These are phyloP conservation scores for Calyptomena viridis DNA, from an alignment of 2,113 vertebrate genomes.

Conservation along the genomic window DNA sequence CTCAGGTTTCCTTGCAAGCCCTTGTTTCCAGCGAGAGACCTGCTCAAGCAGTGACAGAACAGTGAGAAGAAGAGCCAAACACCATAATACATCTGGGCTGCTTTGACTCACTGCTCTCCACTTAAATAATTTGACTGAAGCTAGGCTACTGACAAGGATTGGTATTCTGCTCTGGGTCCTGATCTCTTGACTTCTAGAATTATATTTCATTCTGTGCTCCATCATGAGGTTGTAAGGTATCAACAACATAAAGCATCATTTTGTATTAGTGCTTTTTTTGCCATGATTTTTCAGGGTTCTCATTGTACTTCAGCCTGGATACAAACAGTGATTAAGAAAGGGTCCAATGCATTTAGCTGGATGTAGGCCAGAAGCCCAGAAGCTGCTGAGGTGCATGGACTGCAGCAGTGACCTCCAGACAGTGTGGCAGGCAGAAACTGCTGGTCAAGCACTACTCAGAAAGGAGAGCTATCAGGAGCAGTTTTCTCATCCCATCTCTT, in stretches of 20 bases:
- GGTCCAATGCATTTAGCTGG: background rate
- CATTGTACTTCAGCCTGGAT: background rate
- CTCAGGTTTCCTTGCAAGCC: background rate
- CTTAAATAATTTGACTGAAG: background rate
- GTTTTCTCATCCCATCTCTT: background rate
- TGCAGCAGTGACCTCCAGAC: background rate
- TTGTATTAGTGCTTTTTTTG: background rate
- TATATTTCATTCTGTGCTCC: background rate
- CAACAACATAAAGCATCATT: background rate
- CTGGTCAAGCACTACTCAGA: background rate
- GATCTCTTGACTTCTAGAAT: background rate
- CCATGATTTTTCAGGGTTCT: background rate
- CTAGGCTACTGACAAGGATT: background rate
- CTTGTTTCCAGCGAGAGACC: background rate
- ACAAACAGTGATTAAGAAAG: background rate
- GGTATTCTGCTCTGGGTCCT: background rate
- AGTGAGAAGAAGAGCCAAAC: background rate
- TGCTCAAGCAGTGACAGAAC: background rate
- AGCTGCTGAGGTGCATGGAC: background rate
- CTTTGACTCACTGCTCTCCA: background rate
- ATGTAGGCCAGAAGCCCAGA: background rate
- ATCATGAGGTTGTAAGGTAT: accelerated
- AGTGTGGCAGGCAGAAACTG: background rate
- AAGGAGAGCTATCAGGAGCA: background rate
- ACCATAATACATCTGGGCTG: background rate